Percentiles rank a stretch among this genome's conserved stretches.
These are phyloP conservation scores for Sarotherodon lohbergeri DNA, from an alignment of 2,113 vertebrate genomes.

Conservation along the genomic window DNA sequence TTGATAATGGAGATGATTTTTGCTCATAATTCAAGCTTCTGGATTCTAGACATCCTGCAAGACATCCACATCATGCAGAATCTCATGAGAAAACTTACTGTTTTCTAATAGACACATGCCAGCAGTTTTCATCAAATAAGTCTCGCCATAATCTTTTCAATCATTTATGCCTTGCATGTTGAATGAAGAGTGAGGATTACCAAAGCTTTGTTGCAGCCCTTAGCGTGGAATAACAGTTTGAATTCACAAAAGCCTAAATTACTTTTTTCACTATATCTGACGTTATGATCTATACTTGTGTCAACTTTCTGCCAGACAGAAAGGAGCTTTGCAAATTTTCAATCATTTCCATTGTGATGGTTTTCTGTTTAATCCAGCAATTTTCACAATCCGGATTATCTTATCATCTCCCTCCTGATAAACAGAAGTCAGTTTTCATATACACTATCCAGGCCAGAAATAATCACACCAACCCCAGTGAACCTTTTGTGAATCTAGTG, in stretches of 20 bases:
- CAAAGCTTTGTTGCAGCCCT: constrained; percentile 35
- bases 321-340: constrained; percentile 45
- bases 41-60: neutral
- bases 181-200: constrained; percentile 40
- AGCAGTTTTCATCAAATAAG: constrained; percentile 36
- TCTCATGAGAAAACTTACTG: neutral
- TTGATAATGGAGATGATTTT: constrained; percentile 37
- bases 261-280: constrained; percentile 45
- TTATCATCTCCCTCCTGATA: constrained; percentile 54
- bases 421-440: constrained; percentile 58
- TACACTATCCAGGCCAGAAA: constrained; percentile 47
- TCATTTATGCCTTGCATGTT: constrained; percentile 41
- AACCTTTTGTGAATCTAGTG: constrained; percentile 2
- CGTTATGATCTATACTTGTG: constrained; percentile 30
- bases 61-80: neutral
- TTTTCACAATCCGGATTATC: constrained; percentile 69
- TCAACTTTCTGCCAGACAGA: constrained; percentile 37
- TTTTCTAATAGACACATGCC: neutral
- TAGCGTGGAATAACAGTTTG: constrained; percentile 14
- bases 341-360: constrained; percentile 53
- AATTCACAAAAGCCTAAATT: constrained; percentile 49
- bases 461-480: constrained; percentile 21
- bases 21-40: constrained; percentile 14
- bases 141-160: constrained; percentile 43
- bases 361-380: constrained; percentile 67